These are phyloP conservation scores for Microcebus griseorufus DNA, from an alignment of 2,113 vertebrate genomes.

Conservation along the genomic window DNA sequence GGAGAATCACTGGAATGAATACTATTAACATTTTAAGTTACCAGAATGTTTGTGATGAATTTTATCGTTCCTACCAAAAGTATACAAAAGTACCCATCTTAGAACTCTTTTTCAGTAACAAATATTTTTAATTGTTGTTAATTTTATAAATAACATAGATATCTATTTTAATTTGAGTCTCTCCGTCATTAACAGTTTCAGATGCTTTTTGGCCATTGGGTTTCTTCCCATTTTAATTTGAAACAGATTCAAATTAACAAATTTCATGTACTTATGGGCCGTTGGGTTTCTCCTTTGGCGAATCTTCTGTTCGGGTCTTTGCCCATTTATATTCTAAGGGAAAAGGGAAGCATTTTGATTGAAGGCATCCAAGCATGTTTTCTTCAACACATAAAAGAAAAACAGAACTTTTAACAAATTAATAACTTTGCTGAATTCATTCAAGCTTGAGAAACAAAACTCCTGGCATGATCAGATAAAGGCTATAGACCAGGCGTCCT, in stretches of 20 bases:
- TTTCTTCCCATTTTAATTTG: not conserved
- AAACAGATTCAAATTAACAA: too few relatives aligned
- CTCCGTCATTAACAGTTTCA: not conserved
- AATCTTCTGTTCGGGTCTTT: not conserved
- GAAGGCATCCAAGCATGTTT: not conserved
- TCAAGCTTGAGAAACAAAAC: slow-evolving; percentile 13
- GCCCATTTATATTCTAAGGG: not conserved
- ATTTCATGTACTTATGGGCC: not conserved
- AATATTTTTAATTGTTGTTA: not conserved
- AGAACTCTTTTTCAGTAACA: not conserved
- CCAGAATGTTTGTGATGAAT: too few relatives aligned
- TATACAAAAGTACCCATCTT: not conserved
- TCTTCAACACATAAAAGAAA: slow-evolving; percentile 21
- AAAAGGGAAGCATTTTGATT: not conserved
- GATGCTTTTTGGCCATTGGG: not conserved
- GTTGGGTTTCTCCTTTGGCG: not conserved
- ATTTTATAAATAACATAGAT: not conserved
- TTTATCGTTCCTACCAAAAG: not conserved
- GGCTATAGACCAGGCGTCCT: not conserved
- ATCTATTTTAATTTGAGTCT: not conserved
- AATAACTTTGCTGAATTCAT: not conserved
- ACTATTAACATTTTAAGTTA: too few relatives aligned
- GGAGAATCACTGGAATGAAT: too few relatives aligned
- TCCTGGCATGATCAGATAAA: not conserved
- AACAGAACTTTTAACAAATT: not conserved